A percentile compares a stretch with the other conserved stretches of the same genome.
These are phyloP conservation scores for Hylia prasina DNA, from an alignment of 2,113 vertebrate genomes.

Conservation along the genomic window DNA sequence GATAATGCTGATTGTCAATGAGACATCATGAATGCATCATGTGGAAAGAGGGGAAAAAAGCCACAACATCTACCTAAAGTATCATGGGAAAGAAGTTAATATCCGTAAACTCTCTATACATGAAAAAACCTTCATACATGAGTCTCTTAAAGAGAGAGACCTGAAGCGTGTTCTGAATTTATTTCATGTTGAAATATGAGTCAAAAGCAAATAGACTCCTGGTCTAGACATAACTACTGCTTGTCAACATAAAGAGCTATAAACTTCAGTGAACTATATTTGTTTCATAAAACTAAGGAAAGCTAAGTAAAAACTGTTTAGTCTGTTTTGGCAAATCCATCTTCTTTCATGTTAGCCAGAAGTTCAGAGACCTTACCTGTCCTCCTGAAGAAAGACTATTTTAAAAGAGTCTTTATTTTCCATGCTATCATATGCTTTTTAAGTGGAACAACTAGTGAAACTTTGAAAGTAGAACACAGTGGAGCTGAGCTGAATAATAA, in stretches of 20 bases:
- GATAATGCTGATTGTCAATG: not conserved
- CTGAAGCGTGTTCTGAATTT: not conserved
- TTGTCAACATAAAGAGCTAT: not conserved
- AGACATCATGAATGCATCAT: not conserved
- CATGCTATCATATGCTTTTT: not conserved
- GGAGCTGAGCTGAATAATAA: slow-evolving; percentile 43
- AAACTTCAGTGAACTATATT: not conserved
- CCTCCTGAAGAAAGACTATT: not conserved
- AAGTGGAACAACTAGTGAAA: slow-evolving; percentile 25
- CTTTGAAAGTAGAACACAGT: slow-evolving; percentile 33
- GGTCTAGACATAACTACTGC: not conserved
- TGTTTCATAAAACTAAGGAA: not conserved
- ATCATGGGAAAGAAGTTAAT: not conserved
- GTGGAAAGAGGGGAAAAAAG: not conserved
- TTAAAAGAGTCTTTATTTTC: slow-evolving; percentile 6
- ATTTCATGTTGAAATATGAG: not conserved
- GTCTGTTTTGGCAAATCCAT: not conserved
- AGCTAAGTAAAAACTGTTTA: not conserved
- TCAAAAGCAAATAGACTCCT: not conserved
- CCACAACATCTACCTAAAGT: not conserved
- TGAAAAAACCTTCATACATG: not conserved
- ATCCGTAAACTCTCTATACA: not conserved
- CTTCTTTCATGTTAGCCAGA: not conserved
- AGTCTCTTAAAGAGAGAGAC: not conserved
- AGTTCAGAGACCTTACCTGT: not conserved